Evolutionary conservation across 2,888 invertebrate species (phyloP), one percentile per base, ranked within the genome.

Genomic region (Brassicogethes aeneus): DNA sequence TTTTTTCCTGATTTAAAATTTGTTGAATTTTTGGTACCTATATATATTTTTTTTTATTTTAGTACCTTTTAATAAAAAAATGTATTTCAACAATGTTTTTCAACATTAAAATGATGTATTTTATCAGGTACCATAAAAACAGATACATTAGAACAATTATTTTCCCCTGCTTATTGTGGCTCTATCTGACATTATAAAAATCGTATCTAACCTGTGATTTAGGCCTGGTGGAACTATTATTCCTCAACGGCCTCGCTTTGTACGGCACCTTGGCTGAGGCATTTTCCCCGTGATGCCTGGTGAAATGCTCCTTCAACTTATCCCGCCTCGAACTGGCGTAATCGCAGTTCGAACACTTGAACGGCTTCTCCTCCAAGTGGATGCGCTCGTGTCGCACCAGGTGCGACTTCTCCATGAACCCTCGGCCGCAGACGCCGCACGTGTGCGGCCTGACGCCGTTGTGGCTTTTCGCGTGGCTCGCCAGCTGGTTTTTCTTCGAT

Each of bases 351-450:
- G 71, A 69, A 57, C 80, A 80, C 51, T 76, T 77, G 62, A 76
- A 78, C 1, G 79, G 77, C 52, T 78, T 77, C 44, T 77, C 79
- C 47, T 74, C 71, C 33, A 76, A 62, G 62, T 82, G 82, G 38
- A 80, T 78, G 32, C 78, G 65, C 57, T 80, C 77, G 57, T 82
- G 82, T 1, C 82, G 68, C 8, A 78, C 70, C 42, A 82, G 62
- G 62, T 82, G 81, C 23, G 77, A 77, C 52, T 77, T 79, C 56
- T 82, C 81, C 56, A 80, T 74, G 57, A 82, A 82, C 10, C 75
- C 75, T 35, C 78, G 69, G 1, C 76, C 75, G 59, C 80, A 80
- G 12, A 71, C 68, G 15, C 66, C 64, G 57, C 82, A 82, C 15
- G 72, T 69, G 50, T 68, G 67, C 3, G 68, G 68, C 30, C 68